These are phyloP conservation scores for Carapus acus DNA, from an alignment of 2,797 vertebrate genomes.

Conservation along the genomic window DNA sequence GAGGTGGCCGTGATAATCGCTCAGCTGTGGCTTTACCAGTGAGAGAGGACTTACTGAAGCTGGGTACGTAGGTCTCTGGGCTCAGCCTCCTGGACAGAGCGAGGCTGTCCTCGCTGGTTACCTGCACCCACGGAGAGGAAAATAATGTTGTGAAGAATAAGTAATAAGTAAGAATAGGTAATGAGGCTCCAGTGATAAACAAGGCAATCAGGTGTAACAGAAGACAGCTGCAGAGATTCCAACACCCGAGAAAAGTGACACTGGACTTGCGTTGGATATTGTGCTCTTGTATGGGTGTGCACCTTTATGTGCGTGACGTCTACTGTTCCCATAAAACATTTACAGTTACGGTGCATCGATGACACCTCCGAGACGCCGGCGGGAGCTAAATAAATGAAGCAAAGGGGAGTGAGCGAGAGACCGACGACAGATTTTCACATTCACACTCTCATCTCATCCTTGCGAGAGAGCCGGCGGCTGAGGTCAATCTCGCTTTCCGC, in stretches of 20 bases:
- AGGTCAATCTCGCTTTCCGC: slow-evolving; percentile 14
- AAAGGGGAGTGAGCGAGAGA: not conserved
- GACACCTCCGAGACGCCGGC: slow-evolving; percentile 5
- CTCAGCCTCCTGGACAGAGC: slow-evolving; percentile 59
- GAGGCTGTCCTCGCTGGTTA: slow-evolving; percentile 62
- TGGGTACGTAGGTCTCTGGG: slow-evolving; percentile 64
- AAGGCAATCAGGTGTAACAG: slow-evolving; percentile 33
- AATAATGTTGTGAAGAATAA: not conserved
- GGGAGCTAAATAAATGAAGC: slow-evolving; percentile 1
- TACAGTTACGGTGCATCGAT: not conserved
- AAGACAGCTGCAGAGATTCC: slow-evolving; percentile 30
- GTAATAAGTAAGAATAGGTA: slow-evolving; percentile 28
- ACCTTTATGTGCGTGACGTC: slow-evolving; percentile 4
- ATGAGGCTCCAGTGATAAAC: slow-evolving; percentile 27
- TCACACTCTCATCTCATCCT: slow-evolving; percentile 3
- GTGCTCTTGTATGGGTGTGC: slow-evolving; percentile 21
- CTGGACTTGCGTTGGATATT: slow-evolving; percentile 12
- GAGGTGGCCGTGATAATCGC: too few species aligned
- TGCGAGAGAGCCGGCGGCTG: slow-evolving; percentile 1
- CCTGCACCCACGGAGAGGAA: slow-evolving; percentile 42
- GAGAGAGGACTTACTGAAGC: slow-evolving; percentile 65
- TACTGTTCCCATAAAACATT: slow-evolving; percentile 18
- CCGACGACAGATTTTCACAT: slow-evolving; percentile 13
- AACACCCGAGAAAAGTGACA: slow-evolving; percentile 18
- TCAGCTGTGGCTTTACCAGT: too few species aligned